phyloP scores from a whole-genome alignment of 2,888 invertebrate genomes.

The Macaria liturata region DNA sequence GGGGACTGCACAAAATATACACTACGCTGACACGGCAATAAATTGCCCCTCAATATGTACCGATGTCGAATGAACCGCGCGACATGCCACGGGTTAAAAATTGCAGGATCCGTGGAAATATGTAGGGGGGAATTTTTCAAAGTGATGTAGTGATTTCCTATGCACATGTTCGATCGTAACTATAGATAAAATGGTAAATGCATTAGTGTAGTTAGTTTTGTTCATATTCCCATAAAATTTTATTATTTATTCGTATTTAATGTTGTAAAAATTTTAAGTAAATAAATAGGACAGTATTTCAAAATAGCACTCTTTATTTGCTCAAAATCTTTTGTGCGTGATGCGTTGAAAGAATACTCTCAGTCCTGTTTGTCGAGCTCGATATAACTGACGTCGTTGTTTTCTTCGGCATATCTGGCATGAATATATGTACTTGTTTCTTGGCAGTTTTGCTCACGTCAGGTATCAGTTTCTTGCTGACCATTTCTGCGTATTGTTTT shows the following conservation, averaged over 20 bases:
- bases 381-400: constrained; percentile 48
- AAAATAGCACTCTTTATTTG: constrained; percentile 36
- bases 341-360: constrained; percentile 63
- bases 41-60: constrained; percentile 22
- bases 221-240: too few species aligned
- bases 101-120: constrained; percentile 6
- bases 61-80: constrained; percentile 16
- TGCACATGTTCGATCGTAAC: too few species aligned
- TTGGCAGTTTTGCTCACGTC: constrained; percentile 71
- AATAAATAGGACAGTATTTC: background rate
- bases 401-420: constrained; percentile 86
- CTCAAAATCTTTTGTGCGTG: constrained; percentile 43
- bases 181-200: too few species aligned
- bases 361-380: constrained; percentile 54
- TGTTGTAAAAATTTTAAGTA: too few species aligned
- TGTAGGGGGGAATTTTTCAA: too few species aligned
- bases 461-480: constrained; percentile 71
- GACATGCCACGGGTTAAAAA: constrained; percentile 10
- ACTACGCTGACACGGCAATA: constrained; percentile 14
- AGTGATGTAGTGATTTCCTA: too few species aligned
- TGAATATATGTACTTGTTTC: constrained; percentile 89
- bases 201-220: too few species aligned
- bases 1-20: constrained; percentile 16
- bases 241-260: too few species aligned
- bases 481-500: constrained; percentile 71